These are phyloP conservation scores for Podiceps cristatus DNA, from an alignment of 2,113 vertebrate genomes.

Conservation along the genomic window DNA sequence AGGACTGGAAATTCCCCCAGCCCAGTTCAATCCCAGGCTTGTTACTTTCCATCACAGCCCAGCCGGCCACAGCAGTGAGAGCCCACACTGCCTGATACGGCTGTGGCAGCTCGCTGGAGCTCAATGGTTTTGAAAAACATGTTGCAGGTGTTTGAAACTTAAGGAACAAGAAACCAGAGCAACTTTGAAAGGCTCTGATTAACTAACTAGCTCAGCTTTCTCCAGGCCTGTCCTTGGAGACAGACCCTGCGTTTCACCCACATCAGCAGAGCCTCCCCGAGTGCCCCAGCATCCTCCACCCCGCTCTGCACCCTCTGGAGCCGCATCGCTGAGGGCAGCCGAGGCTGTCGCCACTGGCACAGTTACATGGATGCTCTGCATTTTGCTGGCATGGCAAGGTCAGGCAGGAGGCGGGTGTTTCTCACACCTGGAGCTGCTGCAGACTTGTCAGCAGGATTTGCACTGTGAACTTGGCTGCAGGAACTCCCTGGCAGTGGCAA, in stretches of 20 bases:
- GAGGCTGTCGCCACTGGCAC: fast-evolving
- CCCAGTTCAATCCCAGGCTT: not conserved
- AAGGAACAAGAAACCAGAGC: not conserved
- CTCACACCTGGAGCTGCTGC: not conserved
- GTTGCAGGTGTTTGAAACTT: not conserved
- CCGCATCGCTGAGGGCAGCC: not conserved
- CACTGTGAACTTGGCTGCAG: not conserved
- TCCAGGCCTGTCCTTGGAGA: not conserved
- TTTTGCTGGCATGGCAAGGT: not conserved
- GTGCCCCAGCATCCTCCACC: not conserved
- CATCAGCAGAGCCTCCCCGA: not conserved
- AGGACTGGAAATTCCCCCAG: not conserved
- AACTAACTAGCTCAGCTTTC: not conserved
- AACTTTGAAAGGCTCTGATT: not conserved
- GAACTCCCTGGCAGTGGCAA: not conserved
- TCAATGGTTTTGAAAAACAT: not conserved
- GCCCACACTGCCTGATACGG: not conserved
- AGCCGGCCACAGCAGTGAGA: fast-evolving
- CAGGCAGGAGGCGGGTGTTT: not conserved
- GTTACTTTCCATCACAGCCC: no score
- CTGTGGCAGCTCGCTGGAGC: not conserved
- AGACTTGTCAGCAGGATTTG: not conserved
- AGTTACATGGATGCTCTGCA: fast-evolving
- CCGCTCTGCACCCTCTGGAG: fast-evolving
- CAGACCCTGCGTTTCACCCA: not conserved